Conservation (phyloP, 2,797 vertebrate genomes). For the Xenops minutus region DNA sequence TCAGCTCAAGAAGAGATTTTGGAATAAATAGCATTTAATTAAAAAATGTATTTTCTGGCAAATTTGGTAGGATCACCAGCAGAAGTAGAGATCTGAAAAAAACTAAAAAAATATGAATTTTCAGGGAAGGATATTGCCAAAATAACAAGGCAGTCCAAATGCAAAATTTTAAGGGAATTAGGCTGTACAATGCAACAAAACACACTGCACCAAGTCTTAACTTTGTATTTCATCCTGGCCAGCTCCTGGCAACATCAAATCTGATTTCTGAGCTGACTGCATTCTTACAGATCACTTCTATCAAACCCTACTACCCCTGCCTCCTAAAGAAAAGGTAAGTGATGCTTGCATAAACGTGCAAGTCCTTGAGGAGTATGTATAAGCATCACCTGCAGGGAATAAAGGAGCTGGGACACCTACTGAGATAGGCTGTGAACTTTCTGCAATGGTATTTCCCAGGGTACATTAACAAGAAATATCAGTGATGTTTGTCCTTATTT, state of each 20-base stretch:
- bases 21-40: not conserved
- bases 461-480: not conserved
- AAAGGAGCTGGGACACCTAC: not conserved
- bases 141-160: not conserved
- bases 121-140: not conserved
- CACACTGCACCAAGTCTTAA: not conserved
- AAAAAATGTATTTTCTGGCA: not conserved
- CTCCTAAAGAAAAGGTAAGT: not conserved
- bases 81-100: not conserved
- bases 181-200: not conserved
- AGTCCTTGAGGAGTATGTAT: not conserved
- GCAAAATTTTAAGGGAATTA: not conserved
- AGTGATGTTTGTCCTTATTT: not conserved
- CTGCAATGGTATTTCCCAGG: not conserved
- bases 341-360: not conserved
- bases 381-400: not conserved
- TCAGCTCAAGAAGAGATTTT: not conserved
- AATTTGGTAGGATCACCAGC: not conserved
- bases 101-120: not conserved
- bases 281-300: not conserved
- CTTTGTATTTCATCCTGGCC: not conserved
- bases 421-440: not conserved
- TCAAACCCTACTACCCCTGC: not conserved
- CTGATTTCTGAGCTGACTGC: not conserved
- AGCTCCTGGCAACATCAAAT: not conserved